phyloP scores from a whole-genome alignment of 1,140 invertebrate genomes.

The Drosophila saltans region DNA sequence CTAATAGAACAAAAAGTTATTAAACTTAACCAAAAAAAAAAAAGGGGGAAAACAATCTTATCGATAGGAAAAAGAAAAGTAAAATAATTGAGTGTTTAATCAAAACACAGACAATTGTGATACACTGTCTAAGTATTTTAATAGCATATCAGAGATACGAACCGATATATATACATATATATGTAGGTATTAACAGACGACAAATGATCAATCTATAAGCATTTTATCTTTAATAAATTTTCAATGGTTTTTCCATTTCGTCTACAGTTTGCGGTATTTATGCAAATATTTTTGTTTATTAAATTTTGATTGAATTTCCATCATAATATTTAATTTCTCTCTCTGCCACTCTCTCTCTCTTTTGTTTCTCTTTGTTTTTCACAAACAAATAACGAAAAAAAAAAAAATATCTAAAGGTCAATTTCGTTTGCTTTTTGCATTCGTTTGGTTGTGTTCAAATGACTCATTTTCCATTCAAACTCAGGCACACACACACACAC shows the following conservation, averaged over 20 bases:
- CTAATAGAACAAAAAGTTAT: background rate
- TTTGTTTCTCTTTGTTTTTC: conserved; percentile 4
- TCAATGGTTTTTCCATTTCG: too few species aligned
- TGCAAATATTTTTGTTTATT: conserved; percentile 24
- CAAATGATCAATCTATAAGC: too few species aligned
- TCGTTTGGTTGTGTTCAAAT: conserved; percentile 50
- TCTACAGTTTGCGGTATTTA: background rate
- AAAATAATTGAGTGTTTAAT: background rate
- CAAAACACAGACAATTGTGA: background rate
- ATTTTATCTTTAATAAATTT: background rate
- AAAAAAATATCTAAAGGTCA: conserved; percentile 48
- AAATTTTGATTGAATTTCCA: conserved; percentile 46
- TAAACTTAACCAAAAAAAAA: too few species aligned
- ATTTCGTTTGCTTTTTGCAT: conserved; percentile 33
- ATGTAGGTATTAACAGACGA: too few species aligned
- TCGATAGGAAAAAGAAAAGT: background rate
- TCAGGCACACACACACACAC: conserved; percentile 28
- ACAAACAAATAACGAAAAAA: conserved; percentile 2
- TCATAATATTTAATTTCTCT: conserved; percentile 17
- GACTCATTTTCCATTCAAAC: conserved; percentile 63
- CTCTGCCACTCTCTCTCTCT: background rate
- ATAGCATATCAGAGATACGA: background rate
- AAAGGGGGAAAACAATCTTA: background rate
- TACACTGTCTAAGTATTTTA: background rate
- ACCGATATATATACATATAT: too few species aligned